Percentiles rank a stretch among this genome's conserved stretches.
Conservation (phyloP, 2,113 vertebrate species). For the Passer domesticus region DNA sequence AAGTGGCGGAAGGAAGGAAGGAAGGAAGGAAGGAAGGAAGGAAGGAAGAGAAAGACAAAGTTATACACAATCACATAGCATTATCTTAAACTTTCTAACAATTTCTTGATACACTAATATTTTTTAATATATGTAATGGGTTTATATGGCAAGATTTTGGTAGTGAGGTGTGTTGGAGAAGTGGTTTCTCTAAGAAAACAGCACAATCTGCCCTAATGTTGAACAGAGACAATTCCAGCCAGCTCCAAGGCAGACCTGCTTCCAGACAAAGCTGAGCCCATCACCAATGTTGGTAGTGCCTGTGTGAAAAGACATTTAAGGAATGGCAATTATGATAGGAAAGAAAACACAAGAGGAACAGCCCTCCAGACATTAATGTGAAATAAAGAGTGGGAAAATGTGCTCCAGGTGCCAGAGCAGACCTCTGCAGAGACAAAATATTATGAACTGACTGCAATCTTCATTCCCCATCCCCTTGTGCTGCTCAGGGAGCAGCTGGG, state of each 20-base stretch:
- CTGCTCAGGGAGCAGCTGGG: background rate
- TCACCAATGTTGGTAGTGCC: fast-evolving
- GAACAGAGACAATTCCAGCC: background rate
- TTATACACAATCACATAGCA: background rate
- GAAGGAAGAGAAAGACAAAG: background rate
- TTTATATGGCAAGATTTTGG: background rate
- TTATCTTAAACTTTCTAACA: background rate
- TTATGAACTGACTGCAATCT: background rate
- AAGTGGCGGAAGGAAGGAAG: background rate
- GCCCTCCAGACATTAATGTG: background rate
- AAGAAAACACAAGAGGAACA: background rate
- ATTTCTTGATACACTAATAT: background rate
- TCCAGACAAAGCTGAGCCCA: background rate
- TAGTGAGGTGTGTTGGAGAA: background rate
- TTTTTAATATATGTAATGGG: background rate
- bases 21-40: no score
- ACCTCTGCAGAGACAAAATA: background rate
- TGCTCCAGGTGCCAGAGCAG: background rate
- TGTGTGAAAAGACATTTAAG: background rate
- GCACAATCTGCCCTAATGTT: background rate
- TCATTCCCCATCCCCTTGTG: fast-evolving
- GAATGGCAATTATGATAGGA: background rate
- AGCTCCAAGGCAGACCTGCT: background rate
- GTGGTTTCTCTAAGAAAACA: background rate
- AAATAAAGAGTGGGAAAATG: background rate